A percentile compares a stretch with the other conserved stretches of the same genome.
Evolutionary conservation across 2,888 invertebrate genomes (phyloP).

Genomic region (Agrypnus murinus): DNA sequence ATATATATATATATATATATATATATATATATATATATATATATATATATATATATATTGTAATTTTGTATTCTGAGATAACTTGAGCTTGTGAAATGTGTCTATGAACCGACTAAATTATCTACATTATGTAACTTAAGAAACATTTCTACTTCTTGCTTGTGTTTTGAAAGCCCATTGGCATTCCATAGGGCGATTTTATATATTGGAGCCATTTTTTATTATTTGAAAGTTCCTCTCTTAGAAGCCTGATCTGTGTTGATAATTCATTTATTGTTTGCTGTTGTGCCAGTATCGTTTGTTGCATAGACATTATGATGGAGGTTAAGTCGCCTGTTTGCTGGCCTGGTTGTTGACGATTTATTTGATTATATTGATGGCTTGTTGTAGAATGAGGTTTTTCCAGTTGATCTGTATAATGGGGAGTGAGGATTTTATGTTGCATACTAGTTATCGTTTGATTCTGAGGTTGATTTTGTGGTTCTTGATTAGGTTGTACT

Average conservation of each 20-base stretch:
- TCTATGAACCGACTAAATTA: not conserved
- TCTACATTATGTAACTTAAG: too few relatives aligned
- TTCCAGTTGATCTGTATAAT: slow-evolving; percentile 9
- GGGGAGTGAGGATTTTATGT: slow-evolving; percentile 12
- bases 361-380: slow-evolving; percentile 25
- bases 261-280: slow-evolving; percentile 34
- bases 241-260: slow-evolving; percentile 30
- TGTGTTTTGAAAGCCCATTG: too few relatives aligned
- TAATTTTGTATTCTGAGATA: slow-evolving; percentile 27
- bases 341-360: slow-evolving; percentile 18
- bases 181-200: too few relatives aligned
- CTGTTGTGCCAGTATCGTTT: slow-evolving; percentile 35
- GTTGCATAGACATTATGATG: slow-evolving; percentile 37
- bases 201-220: slow-evolving; percentile 27
- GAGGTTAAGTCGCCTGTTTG: slow-evolving; percentile 29
- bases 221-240: too few relatives aligned
- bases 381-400: slow-evolving; percentile 15
- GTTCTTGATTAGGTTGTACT: slow-evolving; percentile 12
- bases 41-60: slow-evolving; percentile 23
- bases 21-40: too few relatives aligned
- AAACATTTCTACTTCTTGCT: too few relatives aligned
- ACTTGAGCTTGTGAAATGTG: slow-evolving; percentile 12
- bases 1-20: too few relatives aligned
- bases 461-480: slow-evolving; percentile 17
- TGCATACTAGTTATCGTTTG: slow-evolving; percentile 7